phyloP scores from a whole-genome alignment of 2,888 invertebrate genomes.

The Diplolepis rosae region DNA sequence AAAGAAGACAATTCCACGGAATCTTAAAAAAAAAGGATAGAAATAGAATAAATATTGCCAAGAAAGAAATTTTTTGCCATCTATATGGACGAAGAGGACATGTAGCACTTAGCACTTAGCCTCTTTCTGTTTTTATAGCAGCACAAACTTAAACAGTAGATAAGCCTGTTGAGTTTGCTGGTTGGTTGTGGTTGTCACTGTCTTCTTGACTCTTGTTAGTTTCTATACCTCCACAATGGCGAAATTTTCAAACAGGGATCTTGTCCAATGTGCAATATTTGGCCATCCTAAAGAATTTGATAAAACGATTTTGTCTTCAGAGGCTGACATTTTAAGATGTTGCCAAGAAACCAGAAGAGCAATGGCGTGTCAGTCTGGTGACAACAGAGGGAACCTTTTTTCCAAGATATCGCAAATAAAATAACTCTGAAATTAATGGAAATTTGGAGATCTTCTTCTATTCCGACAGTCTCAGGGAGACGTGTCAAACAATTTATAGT shows the following conservation, averaged over 20 bases:
- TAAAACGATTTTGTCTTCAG: constrained; percentile 10
- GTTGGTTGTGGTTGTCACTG: too few relatives aligned
- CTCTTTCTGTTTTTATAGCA: too few relatives aligned
- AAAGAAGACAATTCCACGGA: too few relatives aligned
- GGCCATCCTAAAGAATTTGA: background rate
- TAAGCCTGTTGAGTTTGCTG: too few relatives aligned
- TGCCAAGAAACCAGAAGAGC: constrained; percentile 1
- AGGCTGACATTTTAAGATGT: constrained; percentile 11
- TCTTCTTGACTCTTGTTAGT: background rate
- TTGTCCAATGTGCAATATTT: background rate
- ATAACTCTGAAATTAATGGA: background rate
- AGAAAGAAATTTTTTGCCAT: too few relatives aligned
- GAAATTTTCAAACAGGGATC: background rate
- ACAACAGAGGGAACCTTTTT: background rate
- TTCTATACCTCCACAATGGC: background rate
- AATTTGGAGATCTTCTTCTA: constrained; percentile 3
- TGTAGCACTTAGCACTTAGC: too few relatives aligned
- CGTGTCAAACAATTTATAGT: background rate
- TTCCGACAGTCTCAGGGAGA: background rate
- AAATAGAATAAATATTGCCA: too few relatives aligned
- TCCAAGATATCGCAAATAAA: background rate
- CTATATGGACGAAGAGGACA: too few relatives aligned
- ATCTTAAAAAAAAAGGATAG: too few relatives aligned
- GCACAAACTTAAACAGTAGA: too few relatives aligned
- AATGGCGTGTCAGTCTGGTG: background rate